phyloP scores from a whole-genome alignment of 2,888 invertebrate species.

The Ceraclea dissimilis region DNA sequence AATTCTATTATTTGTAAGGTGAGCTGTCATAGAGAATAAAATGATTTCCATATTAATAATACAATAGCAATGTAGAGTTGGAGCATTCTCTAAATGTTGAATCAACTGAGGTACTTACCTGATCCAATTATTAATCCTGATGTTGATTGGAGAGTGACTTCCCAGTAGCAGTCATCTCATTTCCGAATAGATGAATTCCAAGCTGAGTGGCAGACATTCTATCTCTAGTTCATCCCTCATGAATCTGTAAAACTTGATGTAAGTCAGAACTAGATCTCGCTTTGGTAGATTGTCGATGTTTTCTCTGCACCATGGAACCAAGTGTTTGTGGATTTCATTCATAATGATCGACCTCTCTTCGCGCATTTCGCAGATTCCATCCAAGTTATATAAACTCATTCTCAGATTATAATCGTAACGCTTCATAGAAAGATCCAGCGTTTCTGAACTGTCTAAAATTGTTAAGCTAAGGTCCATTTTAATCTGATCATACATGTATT shows the following conservation, averaged over 20 bases:
- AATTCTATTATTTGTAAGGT: too few relatives aligned
- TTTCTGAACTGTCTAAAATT: not conserved
- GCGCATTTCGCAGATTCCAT: not conserved
- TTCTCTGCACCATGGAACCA: not conserved
- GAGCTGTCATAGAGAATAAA: too few relatives aligned
- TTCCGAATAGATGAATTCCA: not conserved
- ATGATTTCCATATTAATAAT: too few relatives aligned
- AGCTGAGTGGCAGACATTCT: not conserved
- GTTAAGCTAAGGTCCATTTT: not conserved
- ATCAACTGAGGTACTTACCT: too few relatives aligned
- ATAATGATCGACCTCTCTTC: not conserved
- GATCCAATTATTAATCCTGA: too few relatives aligned
- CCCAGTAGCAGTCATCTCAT: too few relatives aligned
- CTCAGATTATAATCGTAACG: not conserved
- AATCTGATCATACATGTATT: not conserved
- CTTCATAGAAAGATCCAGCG: not conserved
- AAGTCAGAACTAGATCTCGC: not conserved
- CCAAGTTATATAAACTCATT: not conserved
- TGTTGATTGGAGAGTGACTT: too few relatives aligned
- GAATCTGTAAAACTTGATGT: not conserved
- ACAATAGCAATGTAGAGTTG: too few relatives aligned
- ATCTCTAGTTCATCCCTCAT: not conserved
- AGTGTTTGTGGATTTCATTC: not conserved
- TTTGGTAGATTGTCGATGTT: too few relatives aligned
- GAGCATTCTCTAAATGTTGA: too few relatives aligned